Base-by-base conservation (phyloP, 1,140 invertebrate species). In the Drosophila subobscura region DNA sequence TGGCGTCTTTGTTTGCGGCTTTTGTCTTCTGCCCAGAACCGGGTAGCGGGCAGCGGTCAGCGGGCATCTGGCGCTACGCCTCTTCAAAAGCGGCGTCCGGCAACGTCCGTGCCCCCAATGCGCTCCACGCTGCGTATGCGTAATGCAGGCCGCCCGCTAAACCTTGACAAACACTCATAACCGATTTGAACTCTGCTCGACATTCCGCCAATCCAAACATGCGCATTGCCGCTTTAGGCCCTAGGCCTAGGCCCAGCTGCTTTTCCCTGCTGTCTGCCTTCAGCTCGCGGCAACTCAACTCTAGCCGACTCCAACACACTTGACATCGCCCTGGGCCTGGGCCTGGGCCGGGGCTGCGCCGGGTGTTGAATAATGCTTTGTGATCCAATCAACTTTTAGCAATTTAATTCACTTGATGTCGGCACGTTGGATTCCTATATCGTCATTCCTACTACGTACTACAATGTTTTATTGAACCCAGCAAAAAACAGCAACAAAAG, bases 361-460 rank as follows among this genome's bases (percentile, higher is more conserved):
- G 64, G 44, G 74, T 76, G 83, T 89, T 88, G 83, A 86, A 89
- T 88, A 88, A 88, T 80, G 79, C 79, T 90, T 90, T 86, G 83
- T 90, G 83, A 86, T 83, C 72, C 80, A 90, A 90, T 90, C 67
- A 86, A 89, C 76, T 67, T 78, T 72, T 45, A 86, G 77, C 86
- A 89, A 89, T 86, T 79, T 90, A 89, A 86, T 86, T 86, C 77
- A 90, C 83, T 86, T 86, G 83, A 76, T 56, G 65, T 76, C 60
- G 67, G 27, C 67, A 66, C 53, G 56, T 74, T 67, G 63, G 47
- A 77, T 58, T 77, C 63, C 29, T 56, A 60, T 54, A 76, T 68
- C 59, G 52, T 56, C 51, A 67, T 61, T 55, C 41, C 67, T 29
- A 65, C 45, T 59, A 74, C 70, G 81, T 59, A 59, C 55, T 73